phyloP scores from a whole-genome alignment of 2,888 invertebrate species.

The Drosophila dives region DNA sequence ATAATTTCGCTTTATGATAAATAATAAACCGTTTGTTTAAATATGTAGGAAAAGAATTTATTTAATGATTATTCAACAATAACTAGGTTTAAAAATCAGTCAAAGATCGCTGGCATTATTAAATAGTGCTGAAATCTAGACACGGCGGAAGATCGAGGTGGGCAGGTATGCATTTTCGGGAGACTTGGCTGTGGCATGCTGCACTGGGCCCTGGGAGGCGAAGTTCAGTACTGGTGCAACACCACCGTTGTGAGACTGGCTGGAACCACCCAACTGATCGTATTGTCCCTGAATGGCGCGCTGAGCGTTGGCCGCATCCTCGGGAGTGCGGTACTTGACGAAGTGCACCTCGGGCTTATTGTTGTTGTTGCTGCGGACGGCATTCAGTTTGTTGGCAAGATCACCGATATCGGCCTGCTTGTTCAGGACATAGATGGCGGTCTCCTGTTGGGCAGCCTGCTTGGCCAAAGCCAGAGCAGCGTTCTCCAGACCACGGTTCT shows the following conservation, averaged over 20 bases:
- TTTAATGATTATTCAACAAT: slow-evolving; percentile 77
- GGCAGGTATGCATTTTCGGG: slow-evolving; percentile 76
- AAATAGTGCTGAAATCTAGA: slow-evolving; percentile 55
- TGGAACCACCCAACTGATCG: slow-evolving; percentile 71
- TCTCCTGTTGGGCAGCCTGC: slow-evolving; percentile 80
- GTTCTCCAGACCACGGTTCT: slow-evolving; percentile 78
- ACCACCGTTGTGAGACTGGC: slow-evolving; percentile 72
- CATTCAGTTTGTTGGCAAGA: slow-evolving; percentile 76
- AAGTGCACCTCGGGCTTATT: slow-evolving; percentile 83
- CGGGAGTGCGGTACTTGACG: slow-evolving; percentile 83
- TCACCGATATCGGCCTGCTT: slow-evolving; percentile 81
- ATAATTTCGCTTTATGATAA: neutral
- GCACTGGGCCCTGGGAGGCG: slow-evolving; percentile 70
- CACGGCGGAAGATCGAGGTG: slow-evolving; percentile 74
- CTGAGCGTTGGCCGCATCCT: slow-evolving; percentile 83
- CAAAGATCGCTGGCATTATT: slow-evolving; percentile 65
- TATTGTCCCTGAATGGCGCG: slow-evolving; percentile 80
- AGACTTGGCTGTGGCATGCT: slow-evolving; percentile 50
- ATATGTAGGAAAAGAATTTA: slow-evolving; percentile 64
- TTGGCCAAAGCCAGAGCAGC: slow-evolving; percentile 77
- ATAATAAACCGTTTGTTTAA: slow-evolving; percentile 6
- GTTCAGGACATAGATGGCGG: slow-evolving; percentile 80
- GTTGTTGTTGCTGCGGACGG: slow-evolving; percentile 67
- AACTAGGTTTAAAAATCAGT: slow-evolving; percentile 71
- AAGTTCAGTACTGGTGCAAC: slow-evolving; percentile 81